Evolutionary conservation across 2,797 vertebrate genomes (phyloP).

Genomic region (Carcharodon carcharias): DNA sequence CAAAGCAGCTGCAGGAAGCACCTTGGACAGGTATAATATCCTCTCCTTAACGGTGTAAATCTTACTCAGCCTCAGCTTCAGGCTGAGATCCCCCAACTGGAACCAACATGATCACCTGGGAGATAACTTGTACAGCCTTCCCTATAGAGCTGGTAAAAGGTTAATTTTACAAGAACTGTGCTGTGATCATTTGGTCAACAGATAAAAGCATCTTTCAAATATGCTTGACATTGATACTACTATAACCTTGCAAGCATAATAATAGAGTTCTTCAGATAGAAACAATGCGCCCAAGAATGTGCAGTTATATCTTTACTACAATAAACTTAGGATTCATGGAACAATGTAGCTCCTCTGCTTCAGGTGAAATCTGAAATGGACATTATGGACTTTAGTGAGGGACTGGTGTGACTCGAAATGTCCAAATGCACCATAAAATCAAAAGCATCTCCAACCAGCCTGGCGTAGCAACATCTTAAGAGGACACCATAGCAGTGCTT

Average conservation of each 20-base stretch:
- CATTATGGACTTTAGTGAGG: neutral
- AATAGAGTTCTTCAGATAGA: neutral
- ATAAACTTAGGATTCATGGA: neutral
- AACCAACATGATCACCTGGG: neutral
- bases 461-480: neutral
- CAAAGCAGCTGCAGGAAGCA: neutral
- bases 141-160: neutral
- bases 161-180: neutral
- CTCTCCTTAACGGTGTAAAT: neutral
- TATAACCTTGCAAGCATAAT: neutral
- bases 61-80: neutral
- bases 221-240: too few species aligned
- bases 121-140: neutral
- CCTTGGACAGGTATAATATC: neutral
- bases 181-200: neutral
- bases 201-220: neutral
- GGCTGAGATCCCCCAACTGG: neutral
- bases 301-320: neutral
- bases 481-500: neutral
- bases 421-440: neutral
- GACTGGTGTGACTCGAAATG: neutral
- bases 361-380: neutral
- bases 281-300: too few species aligned
- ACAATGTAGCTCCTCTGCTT: neutral
- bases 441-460: neutral